A percentile compares a stretch with the other conserved stretches of the same genome.
These are phyloP conservation scores for Xestia ashworthii DNA, from an alignment of 2,888 invertebrate genomes.

Conservation along the genomic window DNA sequence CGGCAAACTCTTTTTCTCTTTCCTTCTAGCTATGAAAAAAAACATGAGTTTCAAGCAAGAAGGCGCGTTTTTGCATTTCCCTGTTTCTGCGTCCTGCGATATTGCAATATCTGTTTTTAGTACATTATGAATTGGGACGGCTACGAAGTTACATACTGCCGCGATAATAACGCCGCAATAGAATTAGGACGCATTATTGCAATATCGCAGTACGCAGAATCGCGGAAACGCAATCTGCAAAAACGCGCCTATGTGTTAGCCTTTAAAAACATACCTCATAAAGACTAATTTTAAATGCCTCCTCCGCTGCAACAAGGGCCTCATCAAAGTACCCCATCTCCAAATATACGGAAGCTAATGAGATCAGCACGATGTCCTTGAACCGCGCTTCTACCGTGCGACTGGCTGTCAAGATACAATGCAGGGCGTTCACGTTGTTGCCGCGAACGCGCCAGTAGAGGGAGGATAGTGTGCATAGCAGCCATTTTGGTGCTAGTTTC, in stretches of 20 bases:
- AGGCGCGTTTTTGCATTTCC: too few relatives aligned
- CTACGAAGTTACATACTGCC: too few relatives aligned
- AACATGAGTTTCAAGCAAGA: neutral
- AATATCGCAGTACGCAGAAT: too few relatives aligned
- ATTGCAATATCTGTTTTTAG: too few relatives aligned
- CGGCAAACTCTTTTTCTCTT: too few relatives aligned
- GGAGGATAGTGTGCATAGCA: slow-evolving; percentile 93
- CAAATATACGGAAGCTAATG: slow-evolving; percentile 93
- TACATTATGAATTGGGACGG: too few relatives aligned
- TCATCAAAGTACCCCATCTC: slow-evolving; percentile 92
- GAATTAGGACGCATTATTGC: too few relatives aligned
- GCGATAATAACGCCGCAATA: too few relatives aligned
- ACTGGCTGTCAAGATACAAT: slow-evolving; percentile 92
- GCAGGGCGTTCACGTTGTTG: slow-evolving; percentile 92
- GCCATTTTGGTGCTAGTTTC: slow-evolving; percentile 94
- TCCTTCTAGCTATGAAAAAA: neutral
- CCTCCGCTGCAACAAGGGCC: slow-evolving; percentile 90
- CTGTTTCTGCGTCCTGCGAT: too few relatives aligned
- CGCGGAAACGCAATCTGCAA: too few relatives aligned
- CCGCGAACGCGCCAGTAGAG: slow-evolving; percentile 95
- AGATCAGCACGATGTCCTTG: slow-evolving; percentile 92
- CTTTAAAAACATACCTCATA: slow-evolving; percentile 89
- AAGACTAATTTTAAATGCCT: slow-evolving; percentile 91
- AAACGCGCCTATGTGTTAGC: too few relatives aligned
- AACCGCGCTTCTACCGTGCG: slow-evolving; percentile 84